Evolutionary conservation across 2,797 vertebrate genomes (phyloP).

Genomic region (Etheostoma perlongum): DNA sequence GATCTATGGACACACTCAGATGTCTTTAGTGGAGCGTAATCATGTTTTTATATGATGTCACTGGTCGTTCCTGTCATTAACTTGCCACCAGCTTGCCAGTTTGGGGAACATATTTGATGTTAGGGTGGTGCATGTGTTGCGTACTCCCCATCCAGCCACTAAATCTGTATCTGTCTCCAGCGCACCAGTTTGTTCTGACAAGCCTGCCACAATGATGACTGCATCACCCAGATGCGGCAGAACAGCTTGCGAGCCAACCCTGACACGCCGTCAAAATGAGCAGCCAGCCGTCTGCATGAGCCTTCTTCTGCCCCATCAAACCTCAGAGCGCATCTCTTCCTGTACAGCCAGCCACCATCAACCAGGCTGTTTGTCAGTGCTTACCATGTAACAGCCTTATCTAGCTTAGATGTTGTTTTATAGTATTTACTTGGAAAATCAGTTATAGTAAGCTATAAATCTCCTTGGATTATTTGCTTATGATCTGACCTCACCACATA

Average conservation of each 20-base stretch:
- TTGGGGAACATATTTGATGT: slow-evolving; percentile 94
- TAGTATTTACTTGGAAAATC: slow-evolving; percentile 30
- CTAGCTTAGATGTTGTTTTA: slow-evolving; percentile 36
- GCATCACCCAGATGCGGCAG: slow-evolving; percentile 87
- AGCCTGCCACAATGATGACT: slow-evolving; percentile 93
- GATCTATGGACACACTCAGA: slow-evolving; percentile 73
- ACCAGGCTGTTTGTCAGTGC: slow-evolving; percentile 40
- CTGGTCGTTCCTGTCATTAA: slow-evolving; percentile 82
- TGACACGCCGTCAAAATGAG: slow-evolving; percentile 91
- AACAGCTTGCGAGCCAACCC: slow-evolving; percentile 91
- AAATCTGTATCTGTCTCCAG: slow-evolving; percentile 84
- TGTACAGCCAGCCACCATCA: slow-evolving; percentile 49
- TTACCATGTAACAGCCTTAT: slow-evolving; percentile 23
- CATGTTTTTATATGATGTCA: slow-evolving; percentile 81
- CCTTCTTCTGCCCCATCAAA: slow-evolving; percentile 90
- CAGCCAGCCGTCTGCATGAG: slow-evolving; percentile 89
- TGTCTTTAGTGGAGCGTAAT: slow-evolving; percentile 74
- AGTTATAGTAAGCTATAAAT: slow-evolving; percentile 20
- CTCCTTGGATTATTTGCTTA: slow-evolving; percentile 41
- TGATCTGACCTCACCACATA: slow-evolving; percentile 40
- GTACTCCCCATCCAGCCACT: slow-evolving; percentile 89
- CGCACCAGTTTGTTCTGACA: slow-evolving; percentile 92
- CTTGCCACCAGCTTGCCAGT: slow-evolving; percentile 91
- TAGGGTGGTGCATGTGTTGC: slow-evolving; percentile 92
- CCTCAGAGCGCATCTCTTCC: slow-evolving; percentile 71